phyloP scores from a whole-genome alignment of 2,888 invertebrate genomes.

The Tolmerus cingulatus region DNA sequence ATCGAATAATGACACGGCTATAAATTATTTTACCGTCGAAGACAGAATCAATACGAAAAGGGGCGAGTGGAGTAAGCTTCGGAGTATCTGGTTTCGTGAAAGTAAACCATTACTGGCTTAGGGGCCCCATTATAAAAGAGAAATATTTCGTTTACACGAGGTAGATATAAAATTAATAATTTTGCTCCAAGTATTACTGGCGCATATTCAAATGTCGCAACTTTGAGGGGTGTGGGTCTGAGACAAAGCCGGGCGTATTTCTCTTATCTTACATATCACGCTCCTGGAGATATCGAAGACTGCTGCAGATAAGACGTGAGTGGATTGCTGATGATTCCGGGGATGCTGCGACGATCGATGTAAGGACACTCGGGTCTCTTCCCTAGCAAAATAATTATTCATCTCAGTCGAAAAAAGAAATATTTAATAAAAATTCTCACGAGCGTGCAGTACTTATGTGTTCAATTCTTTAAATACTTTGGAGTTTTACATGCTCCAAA shows the following conservation, averaged over 20 bases:
- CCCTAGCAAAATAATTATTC: not conserved
- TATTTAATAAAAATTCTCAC: not conserved
- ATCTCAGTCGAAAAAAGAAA: not conserved
- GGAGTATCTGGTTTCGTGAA: not conserved
- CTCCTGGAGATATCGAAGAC: not conserved
- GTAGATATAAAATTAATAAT: not conserved
- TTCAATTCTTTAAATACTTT: not conserved
- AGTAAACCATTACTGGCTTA: not conserved
- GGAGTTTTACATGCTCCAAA: not conserved
- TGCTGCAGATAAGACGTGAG: not conserved
- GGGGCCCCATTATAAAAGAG: not conserved
- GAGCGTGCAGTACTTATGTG: not conserved
- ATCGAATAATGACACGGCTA: not conserved
- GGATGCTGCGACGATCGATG: not conserved
- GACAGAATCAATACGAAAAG: not conserved
- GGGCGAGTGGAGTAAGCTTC: not conserved
- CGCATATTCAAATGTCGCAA: not conserved
- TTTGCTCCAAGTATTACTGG: not conserved
- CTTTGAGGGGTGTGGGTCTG: not conserved
- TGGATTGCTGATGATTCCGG: not conserved
- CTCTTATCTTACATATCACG: not conserved
- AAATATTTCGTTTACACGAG: not conserved
- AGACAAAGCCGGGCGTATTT: not conserved
- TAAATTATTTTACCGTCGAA: not conserved
- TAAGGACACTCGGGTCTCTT: not conserved